Base-by-base conservation (phyloP, 2,888 invertebrate species). In the Agapostemon virescens region DNA sequence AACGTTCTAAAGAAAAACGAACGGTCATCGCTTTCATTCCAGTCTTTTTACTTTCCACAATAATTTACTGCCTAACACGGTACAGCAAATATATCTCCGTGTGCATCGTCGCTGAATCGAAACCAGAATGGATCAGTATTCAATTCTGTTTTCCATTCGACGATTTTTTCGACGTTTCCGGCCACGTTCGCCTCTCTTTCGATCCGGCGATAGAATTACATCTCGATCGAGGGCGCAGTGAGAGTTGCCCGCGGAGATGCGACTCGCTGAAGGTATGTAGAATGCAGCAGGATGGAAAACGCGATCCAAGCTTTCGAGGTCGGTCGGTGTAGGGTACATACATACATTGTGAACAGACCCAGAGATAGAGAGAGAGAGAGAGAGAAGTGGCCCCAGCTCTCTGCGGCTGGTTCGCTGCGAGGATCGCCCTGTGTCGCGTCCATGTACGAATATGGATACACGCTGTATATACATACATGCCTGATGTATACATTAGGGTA, bases 401-500 rank as follows among this genome's bases (percentile, higher is more conserved):
- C 69, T 71, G 64, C 70, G 49, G 72, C 42, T 63, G 40, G 38
- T 38, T 72, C n/a, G 69, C 26, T 52, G 20, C 63, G 36, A 20
- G 40, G 33, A 20, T 68, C 40, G 66, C 20, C 67, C n/a, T 82
- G 74, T 68, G 81, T 74, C 72, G 55, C 73, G 68, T 75, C 42
- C 73, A 58, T 61, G 49, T 55, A 70, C 66, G 74, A 81, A 72
- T 73, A 78, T 64, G 45, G 70, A 76, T 64, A 63, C 63, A 55
- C 33, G 23, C 26, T 23, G 33, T 67, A 68, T 33, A 38, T n/a
- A 45, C 61, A 68, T 55, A 17, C 17, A 55, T 55, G 40, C 40
- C 9, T 23, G 67, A 55, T 30, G 66, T 81, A 78, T 82, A 75
- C 74, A 83, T 82, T 73, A 73, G 72, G 72, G 83, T 72, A 83